Evolutionary conservation across 2,113 vertebrate genomes (phyloP).

Genomic region (Toxotes chatareus): DNA sequence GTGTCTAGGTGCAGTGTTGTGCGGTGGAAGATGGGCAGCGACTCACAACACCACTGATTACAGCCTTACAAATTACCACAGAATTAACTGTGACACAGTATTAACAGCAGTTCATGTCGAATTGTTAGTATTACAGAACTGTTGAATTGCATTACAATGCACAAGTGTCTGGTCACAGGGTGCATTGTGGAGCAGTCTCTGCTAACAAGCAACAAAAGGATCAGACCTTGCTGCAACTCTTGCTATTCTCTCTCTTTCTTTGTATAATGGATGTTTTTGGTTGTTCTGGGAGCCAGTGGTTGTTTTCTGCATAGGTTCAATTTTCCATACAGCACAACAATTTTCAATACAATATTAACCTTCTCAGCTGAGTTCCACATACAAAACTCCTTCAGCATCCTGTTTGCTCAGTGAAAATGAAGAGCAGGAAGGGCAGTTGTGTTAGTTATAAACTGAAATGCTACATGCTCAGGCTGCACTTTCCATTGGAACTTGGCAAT

Average conservation of each 20-base stretch:
- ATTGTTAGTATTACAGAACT: not conserved
- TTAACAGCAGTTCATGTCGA: not conserved
- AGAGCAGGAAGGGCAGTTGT: too few species aligned
- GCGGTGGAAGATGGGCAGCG: not conserved
- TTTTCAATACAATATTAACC: too few species aligned
- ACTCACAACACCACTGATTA: not conserved
- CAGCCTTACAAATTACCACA: not conserved
- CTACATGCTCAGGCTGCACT: not conserved
- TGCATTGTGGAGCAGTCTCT: not conserved
- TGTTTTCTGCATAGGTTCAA: too few species aligned
- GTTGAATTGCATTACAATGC: not conserved
- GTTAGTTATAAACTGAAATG: not conserved
- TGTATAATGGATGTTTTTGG: not conserved
- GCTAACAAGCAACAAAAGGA: not conserved
- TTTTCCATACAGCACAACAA: too few species aligned
- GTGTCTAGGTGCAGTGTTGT: not conserved
- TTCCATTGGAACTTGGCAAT: not conserved
- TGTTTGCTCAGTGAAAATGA: too few species aligned
- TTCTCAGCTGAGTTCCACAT: too few species aligned
- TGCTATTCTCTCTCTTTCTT: not conserved
- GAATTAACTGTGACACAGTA: not conserved
- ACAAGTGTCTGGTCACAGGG: not conserved
- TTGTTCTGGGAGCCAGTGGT: too few species aligned
- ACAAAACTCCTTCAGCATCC: too few species aligned
- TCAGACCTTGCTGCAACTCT: slow-evolving; percentile 2